Base-by-base conservation (phyloP, 2,888 invertebrate species). In the Leucoptera coffeella region DNA sequence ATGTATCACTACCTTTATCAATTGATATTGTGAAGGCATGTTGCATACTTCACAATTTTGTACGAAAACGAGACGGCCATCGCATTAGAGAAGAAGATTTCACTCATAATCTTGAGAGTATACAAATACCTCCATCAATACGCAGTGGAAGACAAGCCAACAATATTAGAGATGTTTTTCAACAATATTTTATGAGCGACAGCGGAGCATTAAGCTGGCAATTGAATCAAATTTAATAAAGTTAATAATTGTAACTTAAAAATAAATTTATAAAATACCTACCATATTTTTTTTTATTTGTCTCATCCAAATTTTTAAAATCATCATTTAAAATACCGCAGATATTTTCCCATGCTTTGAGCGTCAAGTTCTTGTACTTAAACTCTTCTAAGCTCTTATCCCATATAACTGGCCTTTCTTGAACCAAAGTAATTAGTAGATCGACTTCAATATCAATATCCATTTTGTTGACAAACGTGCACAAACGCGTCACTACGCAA, bases 31-130 rank as follows among this genome's bases (percentile, higher is more conserved):
- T 34, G 9, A 34, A 15, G 29, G 29, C 30, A 27, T 30, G 30
- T 30, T 34, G 30, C 28, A 27, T 33, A 19, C 25, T 33, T 23
- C 33, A 31, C 26, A 33, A 33, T 14, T 33, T 31, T 31, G 33
- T 34, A 10, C 10, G 22, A 11, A 9, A 9, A 11, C 10, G 12
- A 22, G 22, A 22, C 12, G 22, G 30, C 23, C 29, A 28, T 32
- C 22, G 19, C 14, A 25, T 30, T 24, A 26, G 29, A 19, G 30
- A 32, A 27, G 30, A 24, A 25, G 15, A 29, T 24, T 26, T 29
- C 29, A 31, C 28, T 27, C 29, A 25, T 19, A 27, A 26, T 10
- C 29, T 29, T 30, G 22, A 26, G 29, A n/a, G n/a, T n/a, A n/a
- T n/a, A n/a, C n/a, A n/a, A n/a, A n/a, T n/a, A n/a, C n/a, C n/a